These are phyloP conservation scores for Nixonia krombeini DNA, from an alignment of 1,140 invertebrate species.

Conservation along the genomic window DNA sequence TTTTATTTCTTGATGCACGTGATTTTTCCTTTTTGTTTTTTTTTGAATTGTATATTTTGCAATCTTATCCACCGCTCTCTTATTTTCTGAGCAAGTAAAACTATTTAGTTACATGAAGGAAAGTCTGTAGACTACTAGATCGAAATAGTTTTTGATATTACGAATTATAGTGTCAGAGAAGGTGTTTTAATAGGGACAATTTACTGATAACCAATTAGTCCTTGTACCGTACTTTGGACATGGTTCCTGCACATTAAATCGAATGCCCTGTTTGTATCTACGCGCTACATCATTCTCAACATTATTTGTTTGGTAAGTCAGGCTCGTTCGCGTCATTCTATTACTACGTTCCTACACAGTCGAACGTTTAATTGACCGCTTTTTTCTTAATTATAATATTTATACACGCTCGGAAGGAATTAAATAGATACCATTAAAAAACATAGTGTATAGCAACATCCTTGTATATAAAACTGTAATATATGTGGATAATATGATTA, in stretches of 20 bases:
- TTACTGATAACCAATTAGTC: conserved; percentile 45
- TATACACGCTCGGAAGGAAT: conserved; percentile 30
- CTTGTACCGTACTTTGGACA: conserved; percentile 51
- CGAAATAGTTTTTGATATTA: conserved; percentile 43
- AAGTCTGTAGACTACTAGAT: conserved; percentile 21
- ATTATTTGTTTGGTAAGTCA: conserved; percentile 13
- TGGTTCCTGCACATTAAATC: conserved; percentile 56
- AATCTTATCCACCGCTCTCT: too few species aligned
- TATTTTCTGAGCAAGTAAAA: conserved; percentile 8
- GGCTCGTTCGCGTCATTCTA: conserved; percentile 31
- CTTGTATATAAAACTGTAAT: conserved; percentile 68
- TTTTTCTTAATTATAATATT: conserved; percentile 21
- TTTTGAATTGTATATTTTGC: too few species aligned
- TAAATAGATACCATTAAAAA: conserved; percentile 48
- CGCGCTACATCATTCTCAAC: conserved; percentile 33
- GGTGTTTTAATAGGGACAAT: conserved; percentile 31
- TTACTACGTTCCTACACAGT: too few species aligned
- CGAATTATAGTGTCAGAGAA: conserved; percentile 36
- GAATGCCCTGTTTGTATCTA: conserved; percentile 54
- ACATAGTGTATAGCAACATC: conserved; percentile 58
- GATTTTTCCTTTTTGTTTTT: too few species aligned
- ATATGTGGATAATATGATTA: conserved; percentile 67
- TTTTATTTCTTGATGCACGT: too few species aligned
- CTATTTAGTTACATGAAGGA: conserved; percentile 30
- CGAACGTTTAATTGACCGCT: conserved; percentile 11